phyloP scores from a whole-genome alignment of 2,113 vertebrate species.

The Polypterus bichir region DNA sequence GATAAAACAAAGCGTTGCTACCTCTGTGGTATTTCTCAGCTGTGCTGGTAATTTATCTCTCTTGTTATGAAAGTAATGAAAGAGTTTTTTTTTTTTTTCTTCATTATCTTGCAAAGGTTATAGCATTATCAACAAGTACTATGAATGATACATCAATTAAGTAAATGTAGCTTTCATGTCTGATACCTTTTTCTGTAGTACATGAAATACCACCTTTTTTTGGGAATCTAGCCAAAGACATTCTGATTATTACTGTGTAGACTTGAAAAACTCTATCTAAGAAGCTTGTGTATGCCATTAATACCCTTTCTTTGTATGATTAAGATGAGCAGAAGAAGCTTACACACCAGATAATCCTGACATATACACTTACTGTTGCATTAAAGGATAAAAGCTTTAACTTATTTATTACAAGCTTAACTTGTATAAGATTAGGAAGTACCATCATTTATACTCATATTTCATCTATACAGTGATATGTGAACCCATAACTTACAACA shows the following conservation, averaged over 20 bases:
- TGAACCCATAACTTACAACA: not conserved
- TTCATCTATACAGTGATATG: too few relatives aligned
- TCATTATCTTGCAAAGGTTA: conserved; percentile 10
- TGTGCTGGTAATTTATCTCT: conserved; percentile 23
- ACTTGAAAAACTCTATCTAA: too few relatives aligned
- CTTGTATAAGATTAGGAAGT: conserved; percentile 13
- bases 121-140: conserved; percentile 19
- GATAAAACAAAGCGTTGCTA: conserved; percentile 31
- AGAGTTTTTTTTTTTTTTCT: not conserved
- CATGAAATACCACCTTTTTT: too few relatives aligned
- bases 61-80: conserved; percentile 13
- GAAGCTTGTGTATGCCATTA: conserved; percentile 21
- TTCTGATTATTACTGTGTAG: too few relatives aligned
- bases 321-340: conserved; percentile 32
- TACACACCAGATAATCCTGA: conserved; percentile 38
- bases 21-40: conserved; percentile 17
- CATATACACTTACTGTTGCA: conserved; percentile 30
- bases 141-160: not conserved
- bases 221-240: too few relatives aligned
- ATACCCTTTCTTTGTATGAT: conserved; percentile 30
- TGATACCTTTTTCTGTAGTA: too few relatives aligned
- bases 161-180: not conserved
- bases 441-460: too few relatives aligned
- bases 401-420: conserved; percentile 38
- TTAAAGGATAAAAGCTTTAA: conserved; percentile 27